Evolutionary conservation across 2,797 vertebrate genomes (phyloP).

Genomic region (Rallus crepitans): DNA sequence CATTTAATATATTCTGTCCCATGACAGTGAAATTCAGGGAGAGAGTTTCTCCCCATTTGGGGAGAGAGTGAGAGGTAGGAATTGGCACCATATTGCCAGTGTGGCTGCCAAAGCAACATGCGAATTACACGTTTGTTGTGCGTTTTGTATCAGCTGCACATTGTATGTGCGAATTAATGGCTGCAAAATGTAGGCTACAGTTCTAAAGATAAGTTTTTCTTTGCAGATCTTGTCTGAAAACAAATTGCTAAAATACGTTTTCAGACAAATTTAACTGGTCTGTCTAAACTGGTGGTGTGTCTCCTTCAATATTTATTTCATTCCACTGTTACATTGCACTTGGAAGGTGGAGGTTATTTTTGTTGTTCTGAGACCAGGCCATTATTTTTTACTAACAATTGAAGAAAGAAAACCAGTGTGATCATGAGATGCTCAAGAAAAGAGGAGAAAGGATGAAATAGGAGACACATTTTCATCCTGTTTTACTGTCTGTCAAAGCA

Average conservation of each 20-base stretch:
- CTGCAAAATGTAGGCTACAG: not conserved
- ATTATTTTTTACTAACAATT: slow-evolving; percentile 17
- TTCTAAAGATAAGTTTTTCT: not conserved
- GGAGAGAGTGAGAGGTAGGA: not conserved
- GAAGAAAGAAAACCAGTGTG: not conserved
- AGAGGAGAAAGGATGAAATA: not conserved
- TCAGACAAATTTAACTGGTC: not conserved
- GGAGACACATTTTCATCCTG: not conserved
- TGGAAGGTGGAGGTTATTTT: not conserved
- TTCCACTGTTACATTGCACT: not conserved
- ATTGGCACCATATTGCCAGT: not conserved
- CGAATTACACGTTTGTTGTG: not conserved
- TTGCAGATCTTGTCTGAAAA: not conserved
- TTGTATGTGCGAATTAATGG: not conserved
- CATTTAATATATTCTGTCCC: not conserved
- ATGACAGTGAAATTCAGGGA: not conserved
- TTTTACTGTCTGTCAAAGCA: slow-evolving; percentile 7
- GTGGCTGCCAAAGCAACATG: not conserved
- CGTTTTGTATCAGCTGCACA: not conserved
- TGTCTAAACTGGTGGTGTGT: not conserved
- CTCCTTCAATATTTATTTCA: slow-evolving; percentile 33
- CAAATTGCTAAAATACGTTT: not conserved
- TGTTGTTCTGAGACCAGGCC: slow-evolving; percentile 16
- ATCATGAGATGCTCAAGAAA: not conserved
- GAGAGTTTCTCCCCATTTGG: not conserved